Evolutionary conservation across 2,113 vertebrate species (phyloP).

Genomic region (Anarrhichthys ocellatus): DNA sequence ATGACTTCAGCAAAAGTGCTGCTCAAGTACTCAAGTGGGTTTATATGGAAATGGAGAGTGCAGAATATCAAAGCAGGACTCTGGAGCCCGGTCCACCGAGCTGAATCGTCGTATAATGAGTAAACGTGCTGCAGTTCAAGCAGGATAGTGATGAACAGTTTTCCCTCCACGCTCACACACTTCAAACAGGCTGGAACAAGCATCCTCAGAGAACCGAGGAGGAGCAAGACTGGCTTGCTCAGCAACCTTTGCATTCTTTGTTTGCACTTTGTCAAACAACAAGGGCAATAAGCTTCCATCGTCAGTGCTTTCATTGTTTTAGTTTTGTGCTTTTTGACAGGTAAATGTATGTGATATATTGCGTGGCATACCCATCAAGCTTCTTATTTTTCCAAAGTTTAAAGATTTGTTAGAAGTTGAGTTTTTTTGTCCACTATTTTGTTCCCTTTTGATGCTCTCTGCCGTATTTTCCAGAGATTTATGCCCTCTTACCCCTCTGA

Average conservation of each 20-base stretch:
- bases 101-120: constrained; percentile 35
- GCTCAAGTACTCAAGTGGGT: constrained; percentile 35
- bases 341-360: neutral
- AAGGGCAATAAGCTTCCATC: no score
- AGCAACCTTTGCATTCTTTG: constrained; percentile 5
- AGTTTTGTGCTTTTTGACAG: neutral
- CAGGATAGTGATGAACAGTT: constrained; percentile 34
- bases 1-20: constrained; percentile 42
- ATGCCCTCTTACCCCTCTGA: neutral
- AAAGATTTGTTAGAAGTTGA: neutral
- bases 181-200: constrained; percentile 50
- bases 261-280: constrained; percentile 21
- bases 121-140: constrained; percentile 30
- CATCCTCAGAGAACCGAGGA: constrained; percentile 10
- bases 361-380: neutral
- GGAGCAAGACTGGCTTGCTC: constrained; percentile 14
- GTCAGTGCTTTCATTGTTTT: neutral
- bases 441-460: neutral
- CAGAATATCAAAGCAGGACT: constrained; percentile 51
- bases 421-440: neutral
- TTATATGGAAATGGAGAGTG: constrained; percentile 33
- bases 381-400: neutral
- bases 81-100: constrained; percentile 5
- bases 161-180: constrained; percentile 13
- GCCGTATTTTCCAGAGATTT: constrained; percentile 1